Evolutionary conservation across 2,113 vertebrate genomes (phyloP), one percentile per base, ranked within the genome.

Genomic region (Mirza zaza): DNA sequence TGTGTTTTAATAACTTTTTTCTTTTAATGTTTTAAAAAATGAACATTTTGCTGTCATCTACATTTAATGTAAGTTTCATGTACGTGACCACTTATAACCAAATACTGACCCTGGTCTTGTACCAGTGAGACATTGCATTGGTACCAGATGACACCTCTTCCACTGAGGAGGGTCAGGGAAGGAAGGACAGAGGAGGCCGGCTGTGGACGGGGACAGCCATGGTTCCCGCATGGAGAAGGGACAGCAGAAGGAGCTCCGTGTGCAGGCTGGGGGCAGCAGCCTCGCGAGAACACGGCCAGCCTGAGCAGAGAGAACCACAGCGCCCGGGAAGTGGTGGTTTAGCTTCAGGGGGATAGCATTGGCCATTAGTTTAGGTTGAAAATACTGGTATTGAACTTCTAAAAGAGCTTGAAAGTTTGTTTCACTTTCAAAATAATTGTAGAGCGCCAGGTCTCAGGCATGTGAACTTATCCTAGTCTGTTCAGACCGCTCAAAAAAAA

Each of bases 261-360:
- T 57, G 2, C 73, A 20, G 34, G 48, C 8, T 27, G 7, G 55
- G 5, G 3, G 3, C 67, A 2, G 29, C 45, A 21, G 3, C 29
- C n/a, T 81, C 88, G 6, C 4, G 39, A 34, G 84, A 85, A 48
- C 65, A 48, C 14, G 7, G 25, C 15, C 0, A 5, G 25, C n/a
- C 12, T 42, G 76, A n/a, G 92, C 57, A 39, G 48, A 77, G 32
- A 0, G 2, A 17, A 8, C 4, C 34, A 8, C 3, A 2, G 3
- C 8, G 6, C 32, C 29, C 0, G 65, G 39, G 84, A 25, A 52
- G 34, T 52, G 90, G 6, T 48, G 20, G 25, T 34, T 36, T 57
- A 3, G 32, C 25, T 59, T 85, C 17, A 13, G 2, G 8, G 48
- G 21, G n/a, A 27, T 4, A 71, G 23, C 10, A 1, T 25, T 0